phyloP scores from a whole-genome alignment of 2,888 invertebrate species.

The Helleia helle region DNA sequence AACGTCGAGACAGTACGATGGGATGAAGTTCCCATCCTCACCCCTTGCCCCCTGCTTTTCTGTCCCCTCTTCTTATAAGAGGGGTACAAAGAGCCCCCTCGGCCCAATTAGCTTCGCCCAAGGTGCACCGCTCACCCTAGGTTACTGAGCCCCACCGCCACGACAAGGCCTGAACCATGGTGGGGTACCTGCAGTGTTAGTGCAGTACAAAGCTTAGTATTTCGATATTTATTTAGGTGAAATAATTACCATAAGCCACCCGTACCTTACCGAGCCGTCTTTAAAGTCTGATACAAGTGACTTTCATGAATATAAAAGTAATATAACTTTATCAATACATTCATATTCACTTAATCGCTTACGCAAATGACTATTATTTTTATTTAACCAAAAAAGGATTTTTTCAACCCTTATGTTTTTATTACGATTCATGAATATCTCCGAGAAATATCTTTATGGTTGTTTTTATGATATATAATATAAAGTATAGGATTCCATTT shows the following conservation, averaged over 20 bases:
- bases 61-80: too few relatives aligned
- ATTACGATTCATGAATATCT: constrained; percentile 1
- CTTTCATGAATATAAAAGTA: not conserved
- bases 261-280: not conserved
- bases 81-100: too few relatives aligned
- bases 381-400: not conserved
- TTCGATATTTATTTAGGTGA: not conserved
- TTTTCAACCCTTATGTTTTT: constrained; percentile 5
- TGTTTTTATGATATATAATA: constrained; percentile 1
- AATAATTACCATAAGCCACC: not conserved
- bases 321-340: not conserved
- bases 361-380: constrained; percentile 7
- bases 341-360: constrained; percentile 6
- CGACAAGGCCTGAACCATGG: too few relatives aligned
- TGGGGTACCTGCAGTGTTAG: too few relatives aligned
- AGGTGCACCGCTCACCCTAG: too few relatives aligned
- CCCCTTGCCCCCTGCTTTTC: too few relatives aligned
- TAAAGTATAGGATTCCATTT: not conserved
- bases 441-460: constrained; percentile 1
- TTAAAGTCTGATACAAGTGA: not conserved
- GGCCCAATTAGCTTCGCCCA: too few relatives aligned
- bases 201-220: too few relatives aligned
- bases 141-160: too few relatives aligned
- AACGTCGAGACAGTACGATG: too few relatives aligned
- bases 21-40: too few relatives aligned